Evolutionary conservation across 1,140 invertebrate species (phyloP).

Genomic region (Sycophaga agraensis): DNA sequence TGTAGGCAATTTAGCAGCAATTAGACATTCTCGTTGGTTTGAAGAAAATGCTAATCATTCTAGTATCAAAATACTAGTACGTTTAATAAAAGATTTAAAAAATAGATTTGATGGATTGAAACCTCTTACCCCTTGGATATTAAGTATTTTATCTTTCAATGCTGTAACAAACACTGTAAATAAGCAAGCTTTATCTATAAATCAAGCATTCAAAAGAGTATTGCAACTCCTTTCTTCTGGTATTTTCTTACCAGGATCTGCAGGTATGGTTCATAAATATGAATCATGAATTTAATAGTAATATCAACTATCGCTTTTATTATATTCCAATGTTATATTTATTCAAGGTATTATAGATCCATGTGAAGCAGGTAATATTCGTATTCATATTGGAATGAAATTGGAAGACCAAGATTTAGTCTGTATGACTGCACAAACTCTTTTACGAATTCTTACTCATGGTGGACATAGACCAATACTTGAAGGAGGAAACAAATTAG

Average conservation of each 20-base stretch:
- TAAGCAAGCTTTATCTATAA: slow-evolving; percentile 88
- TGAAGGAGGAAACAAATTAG: slow-evolving; percentile 66
- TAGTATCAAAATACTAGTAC: slow-evolving; percentile 93
- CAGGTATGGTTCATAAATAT: slow-evolving; percentile 70
- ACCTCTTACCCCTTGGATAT: slow-evolving; percentile 92
- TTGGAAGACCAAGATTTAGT: slow-evolving; percentile 93
- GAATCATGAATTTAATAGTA: background rate
- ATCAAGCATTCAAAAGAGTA: slow-evolving; percentile 78
- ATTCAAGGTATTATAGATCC: slow-evolving; percentile 95
- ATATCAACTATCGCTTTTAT: too few species aligned
- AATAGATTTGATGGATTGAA: slow-evolving; percentile 87
- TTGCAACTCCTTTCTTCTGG: slow-evolving; percentile 92
- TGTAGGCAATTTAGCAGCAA: slow-evolving; percentile 87
- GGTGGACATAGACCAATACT: slow-evolving; percentile 90
- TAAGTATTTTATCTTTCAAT: slow-evolving; percentile 94
- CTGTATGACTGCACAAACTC: slow-evolving; percentile 84
- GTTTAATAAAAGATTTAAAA: slow-evolving; percentile 87
- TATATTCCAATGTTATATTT: too few species aligned
- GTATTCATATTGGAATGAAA: slow-evolving; percentile 88
- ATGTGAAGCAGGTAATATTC: slow-evolving; percentile 84
- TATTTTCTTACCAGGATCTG: slow-evolving; percentile 93
- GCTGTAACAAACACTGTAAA: slow-evolving; percentile 95
- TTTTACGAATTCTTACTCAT: slow-evolving; percentile 85
- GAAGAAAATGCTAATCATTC: slow-evolving; percentile 98
- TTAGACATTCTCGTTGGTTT: slow-evolving; percentile 95